phyloP scores from a whole-genome alignment of 30 jellyfish, hydroid and myxozoan species.

The Hydractinia symbiolongicarpus region DNA sequence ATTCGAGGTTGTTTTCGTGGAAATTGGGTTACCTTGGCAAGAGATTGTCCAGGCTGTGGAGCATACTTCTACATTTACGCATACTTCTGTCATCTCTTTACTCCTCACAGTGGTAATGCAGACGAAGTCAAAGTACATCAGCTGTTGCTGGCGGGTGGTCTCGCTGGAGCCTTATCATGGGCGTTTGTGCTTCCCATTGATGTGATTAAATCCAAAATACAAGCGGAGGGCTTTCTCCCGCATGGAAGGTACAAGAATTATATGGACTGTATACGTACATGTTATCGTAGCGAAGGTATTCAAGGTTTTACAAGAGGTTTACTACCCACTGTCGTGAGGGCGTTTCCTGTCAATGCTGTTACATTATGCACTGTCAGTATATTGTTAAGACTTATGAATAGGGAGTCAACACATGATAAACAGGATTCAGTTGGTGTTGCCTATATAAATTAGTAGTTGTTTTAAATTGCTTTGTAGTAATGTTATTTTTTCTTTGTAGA shows the following conservation, averaged over 20 bases:
- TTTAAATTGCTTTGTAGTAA: too few species aligned
- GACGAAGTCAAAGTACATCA: slow-evolving; percentile 18
- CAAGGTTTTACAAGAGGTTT: slow-evolving; percentile 66
- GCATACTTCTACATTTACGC: slow-evolving; percentile 54
- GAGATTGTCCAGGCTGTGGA: slow-evolving; percentile 85
- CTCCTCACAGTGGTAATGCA: slow-evolving; percentile 18
- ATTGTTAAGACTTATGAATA: not conserved
- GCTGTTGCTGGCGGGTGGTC: slow-evolving; percentile 71
- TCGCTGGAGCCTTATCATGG: slow-evolving; percentile 80
- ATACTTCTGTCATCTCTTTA: slow-evolving; percentile 40
- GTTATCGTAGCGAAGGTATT: slow-evolving; percentile 53
- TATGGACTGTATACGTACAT: slow-evolving; percentile 36
- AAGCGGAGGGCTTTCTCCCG: slow-evolving; percentile 69
- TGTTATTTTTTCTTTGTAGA: too few species aligned
- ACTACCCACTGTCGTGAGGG: slow-evolving; percentile 59
- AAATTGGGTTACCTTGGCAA: slow-evolving; percentile 42
- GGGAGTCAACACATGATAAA: too few species aligned
- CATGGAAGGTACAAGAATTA: slow-evolving; percentile 32
- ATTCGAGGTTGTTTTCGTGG: slow-evolving; percentile 64
- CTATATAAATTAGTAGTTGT: too few species aligned
- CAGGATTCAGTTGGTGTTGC: too few species aligned
- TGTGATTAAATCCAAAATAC: slow-evolving; percentile 73
- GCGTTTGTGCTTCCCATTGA: slow-evolving; percentile 67
- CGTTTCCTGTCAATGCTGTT: slow-evolving; percentile 90
- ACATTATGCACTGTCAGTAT: slow-evolving; percentile 61